Conservation (phyloP, 2,113 vertebrate genomes). For the Antigone vipio region DNA sequence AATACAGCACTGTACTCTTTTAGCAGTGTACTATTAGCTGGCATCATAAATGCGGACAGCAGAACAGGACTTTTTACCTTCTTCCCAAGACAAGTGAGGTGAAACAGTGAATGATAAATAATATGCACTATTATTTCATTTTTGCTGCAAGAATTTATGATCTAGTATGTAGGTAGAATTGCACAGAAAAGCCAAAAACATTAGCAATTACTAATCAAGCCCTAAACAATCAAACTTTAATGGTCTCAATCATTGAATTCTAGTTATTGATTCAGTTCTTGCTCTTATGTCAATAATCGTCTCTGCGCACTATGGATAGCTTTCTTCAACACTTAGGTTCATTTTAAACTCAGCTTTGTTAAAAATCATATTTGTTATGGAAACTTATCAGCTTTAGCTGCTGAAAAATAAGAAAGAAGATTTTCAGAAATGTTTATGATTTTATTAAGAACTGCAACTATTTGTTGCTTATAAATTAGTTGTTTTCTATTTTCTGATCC, state of each 20-base stretch:
- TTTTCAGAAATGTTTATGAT: not conserved
- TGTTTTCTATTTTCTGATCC: not conserved
- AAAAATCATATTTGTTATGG: not conserved
- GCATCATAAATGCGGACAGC: not conserved
- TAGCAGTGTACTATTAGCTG: not conserved
- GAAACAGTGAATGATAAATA: conserved; percentile 5
- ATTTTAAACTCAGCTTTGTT: not conserved
- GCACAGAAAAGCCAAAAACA: not conserved
- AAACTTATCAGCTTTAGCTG: not conserved
- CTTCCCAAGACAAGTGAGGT: not conserved
- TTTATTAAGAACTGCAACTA: not conserved
- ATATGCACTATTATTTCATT: not conserved
- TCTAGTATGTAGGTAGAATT: not conserved
- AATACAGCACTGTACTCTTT: not conserved
- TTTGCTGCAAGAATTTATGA: not conserved
- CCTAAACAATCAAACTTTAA: not conserved
- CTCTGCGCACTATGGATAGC: not conserved
- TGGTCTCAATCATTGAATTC: not conserved
- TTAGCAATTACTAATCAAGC: not conserved
- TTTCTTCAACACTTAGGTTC: not conserved
- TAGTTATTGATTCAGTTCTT: not conserved
- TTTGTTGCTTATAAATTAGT: not conserved
- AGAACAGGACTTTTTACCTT: not conserved
- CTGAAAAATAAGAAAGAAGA: not conserved
- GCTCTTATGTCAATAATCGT: not conserved